A percentile compares a stretch with the other conserved stretches of the same genome.
Conservation (phyloP, 2,113 vertebrate species). For the Pseudopodoces humilis region DNA sequence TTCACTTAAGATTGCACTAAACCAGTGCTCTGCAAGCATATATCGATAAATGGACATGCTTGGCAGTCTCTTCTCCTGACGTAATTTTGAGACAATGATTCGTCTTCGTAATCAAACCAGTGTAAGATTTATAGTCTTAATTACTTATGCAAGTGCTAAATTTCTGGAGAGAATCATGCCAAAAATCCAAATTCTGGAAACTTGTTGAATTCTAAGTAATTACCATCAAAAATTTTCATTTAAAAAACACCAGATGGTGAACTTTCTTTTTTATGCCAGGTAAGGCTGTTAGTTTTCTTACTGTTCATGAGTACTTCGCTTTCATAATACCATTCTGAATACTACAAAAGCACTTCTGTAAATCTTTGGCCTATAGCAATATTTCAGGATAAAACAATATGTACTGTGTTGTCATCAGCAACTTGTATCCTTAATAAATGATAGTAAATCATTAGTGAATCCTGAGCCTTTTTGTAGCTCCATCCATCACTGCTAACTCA, state of each 20-base stretch:
- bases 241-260: constrained; percentile 63
- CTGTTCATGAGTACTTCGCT: constrained; percentile 31
- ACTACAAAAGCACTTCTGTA: background rate
- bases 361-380: background rate
- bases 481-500: constrained; percentile 14
- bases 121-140: constrained; percentile 59
- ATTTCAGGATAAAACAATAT: background rate
- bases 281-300: constrained; percentile 41
- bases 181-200: constrained; percentile 46
- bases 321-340: constrained; percentile 17
- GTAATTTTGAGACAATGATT: constrained; percentile 47
- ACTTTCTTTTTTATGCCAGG: constrained; percentile 44
- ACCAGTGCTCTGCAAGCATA: background rate
- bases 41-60: constrained; percentile 41
- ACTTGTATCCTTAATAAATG: background rate
- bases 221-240: constrained; percentile 52
- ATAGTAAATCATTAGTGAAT: background rate
- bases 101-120: constrained; percentile 25
- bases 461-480: background rate
- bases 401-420: background rate
- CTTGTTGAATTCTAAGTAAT: constrained; percentile 42
- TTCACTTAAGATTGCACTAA: constrained; percentile 7
- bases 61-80: constrained; percentile 23
- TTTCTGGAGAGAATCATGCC: constrained; percentile 28
- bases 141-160: constrained; percentile 38